Evolutionary conservation across 2,888 invertebrate genomes (phyloP), one percentile per base, ranked within the genome.

Genomic region (Cartodere bifasciata): DNA sequence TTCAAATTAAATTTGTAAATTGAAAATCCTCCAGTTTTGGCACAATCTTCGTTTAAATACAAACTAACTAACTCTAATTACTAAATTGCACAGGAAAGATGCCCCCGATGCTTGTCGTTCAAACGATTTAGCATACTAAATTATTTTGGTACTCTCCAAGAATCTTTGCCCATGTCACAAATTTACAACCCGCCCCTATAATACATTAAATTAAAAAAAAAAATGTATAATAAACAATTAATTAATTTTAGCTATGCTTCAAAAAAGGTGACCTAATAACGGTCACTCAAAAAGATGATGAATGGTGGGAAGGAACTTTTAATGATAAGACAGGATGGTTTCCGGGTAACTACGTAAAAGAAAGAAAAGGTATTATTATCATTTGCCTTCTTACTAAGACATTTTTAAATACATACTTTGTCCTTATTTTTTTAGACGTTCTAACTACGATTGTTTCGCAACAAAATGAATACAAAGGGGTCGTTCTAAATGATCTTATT

Each of bases 241-340:
- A 41, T 34, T 45, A 46, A 38, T 61, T 61, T 35, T 55, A 84
- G 83, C 63, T 98, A 44, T 87, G 87, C 56, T 92, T 98, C 61
- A 81, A 80, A 49, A 95, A 94, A 62, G 91, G 92, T 31, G 97
- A 97, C 62, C 68, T 94, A 44, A 95, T 98, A 46, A 91, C 91
- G 20, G 83, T 98, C 34, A 94, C 95, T 16, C 97, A 98, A 61
- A 76, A 75, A 35, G 83, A 88, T 52, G 97, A 94, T 31, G 95
- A 95, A 23, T 97, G 97, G 97, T 98, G 97, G 97, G 98, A 98
- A 66, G 97, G 97, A 9, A 97, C 95, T 5, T 65, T 95, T 28
- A 77, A 81, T 37, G 92, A 87, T 45, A 86, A 85, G 56, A 95
- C 95, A 40, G 95, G 94, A 50, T 97, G 95, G 95, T 97, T 97